Percentiles rank a stretch among this genome's conserved stretches.
phyloP scores from a whole-genome alignment of 2,113 vertebrate genomes.

The Zingel zingel region DNA sequence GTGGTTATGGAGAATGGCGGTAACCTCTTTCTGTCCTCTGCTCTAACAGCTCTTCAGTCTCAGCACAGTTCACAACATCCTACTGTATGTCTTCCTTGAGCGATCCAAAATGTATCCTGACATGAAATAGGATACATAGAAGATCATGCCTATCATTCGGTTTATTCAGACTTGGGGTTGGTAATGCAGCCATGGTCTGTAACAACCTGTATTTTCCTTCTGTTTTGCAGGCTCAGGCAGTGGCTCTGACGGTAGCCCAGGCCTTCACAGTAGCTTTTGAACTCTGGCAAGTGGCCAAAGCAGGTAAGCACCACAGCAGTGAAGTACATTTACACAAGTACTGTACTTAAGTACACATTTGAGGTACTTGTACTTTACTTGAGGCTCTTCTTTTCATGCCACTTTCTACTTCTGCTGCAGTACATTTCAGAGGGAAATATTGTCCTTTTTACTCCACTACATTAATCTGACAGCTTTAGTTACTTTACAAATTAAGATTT shows the following conservation, averaged over 20 bases:
- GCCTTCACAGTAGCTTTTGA: conserved; percentile 96
- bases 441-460: too few relatives aligned
- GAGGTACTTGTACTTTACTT: too few relatives aligned
- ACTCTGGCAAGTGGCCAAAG: conserved; percentile 93
- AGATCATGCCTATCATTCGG: not conserved
- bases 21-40: conserved; percentile 23
- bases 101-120: not conserved
- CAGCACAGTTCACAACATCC: not conserved
- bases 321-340: too few relatives aligned
- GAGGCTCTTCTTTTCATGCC: too few relatives aligned
- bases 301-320: conserved; percentile 84
- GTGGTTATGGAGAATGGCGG: conserved; percentile 1
- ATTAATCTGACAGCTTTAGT: too few relatives aligned
- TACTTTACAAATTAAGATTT: too few relatives aligned
- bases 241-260: conserved; percentile 95
- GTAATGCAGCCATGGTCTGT: not conserved
- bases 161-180: not conserved
- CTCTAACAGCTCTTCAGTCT: not conserved
- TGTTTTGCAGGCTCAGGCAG: conserved; percentile 90
- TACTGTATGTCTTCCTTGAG: not conserved
- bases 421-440: too few relatives aligned
- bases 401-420: too few relatives aligned
- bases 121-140: not conserved
- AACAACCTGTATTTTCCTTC: not conserved
- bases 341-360: too few relatives aligned